phyloP scores from a whole-genome alignment of 1,140 invertebrate species.

The Zaprionus africanus region DNA sequence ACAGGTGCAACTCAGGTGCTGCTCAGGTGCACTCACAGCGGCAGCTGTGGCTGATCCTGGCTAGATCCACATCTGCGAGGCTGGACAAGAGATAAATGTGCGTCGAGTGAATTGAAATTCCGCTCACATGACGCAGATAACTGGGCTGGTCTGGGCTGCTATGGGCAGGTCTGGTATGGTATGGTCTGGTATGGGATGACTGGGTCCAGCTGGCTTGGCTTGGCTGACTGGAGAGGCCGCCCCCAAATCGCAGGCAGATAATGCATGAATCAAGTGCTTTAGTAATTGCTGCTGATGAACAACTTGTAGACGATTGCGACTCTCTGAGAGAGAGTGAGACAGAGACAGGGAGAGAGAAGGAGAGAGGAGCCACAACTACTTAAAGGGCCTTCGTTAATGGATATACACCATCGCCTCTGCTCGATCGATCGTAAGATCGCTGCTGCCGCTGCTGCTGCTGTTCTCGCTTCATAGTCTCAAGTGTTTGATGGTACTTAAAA shows the following conservation, averaged over 20 bases:
- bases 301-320: slow-evolving; percentile 54
- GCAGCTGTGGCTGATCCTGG: background rate
- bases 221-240: background rate
- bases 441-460: slow-evolving; percentile 26
- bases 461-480: slow-evolving; percentile 80
- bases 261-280: slow-evolving; percentile 37
- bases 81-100: slow-evolving; percentile 21
- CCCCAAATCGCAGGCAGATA: slow-evolving; percentile 19
- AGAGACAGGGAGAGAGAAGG: background rate
- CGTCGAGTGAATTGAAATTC: slow-evolving; percentile 42
- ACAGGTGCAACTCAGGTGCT: slow-evolving; percentile 30
- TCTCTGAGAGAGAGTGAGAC: background rate
- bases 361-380: slow-evolving; percentile 5
- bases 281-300: slow-evolving; percentile 59
- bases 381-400: slow-evolving; percentile 33
- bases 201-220: background rate
- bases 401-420: slow-evolving; percentile 17
- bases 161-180: background rate
- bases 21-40: background rate
- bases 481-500: slow-evolving; percentile 82
- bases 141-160: background rate
- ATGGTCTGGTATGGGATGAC: background rate
- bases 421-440: slow-evolving; percentile 33
- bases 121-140: slow-evolving; percentile 33
- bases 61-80: background rate